Evolutionary conservation across 2,888 invertebrate genomes (phyloP).

Genomic region (Hirtodrosophila trivittata): DNA sequence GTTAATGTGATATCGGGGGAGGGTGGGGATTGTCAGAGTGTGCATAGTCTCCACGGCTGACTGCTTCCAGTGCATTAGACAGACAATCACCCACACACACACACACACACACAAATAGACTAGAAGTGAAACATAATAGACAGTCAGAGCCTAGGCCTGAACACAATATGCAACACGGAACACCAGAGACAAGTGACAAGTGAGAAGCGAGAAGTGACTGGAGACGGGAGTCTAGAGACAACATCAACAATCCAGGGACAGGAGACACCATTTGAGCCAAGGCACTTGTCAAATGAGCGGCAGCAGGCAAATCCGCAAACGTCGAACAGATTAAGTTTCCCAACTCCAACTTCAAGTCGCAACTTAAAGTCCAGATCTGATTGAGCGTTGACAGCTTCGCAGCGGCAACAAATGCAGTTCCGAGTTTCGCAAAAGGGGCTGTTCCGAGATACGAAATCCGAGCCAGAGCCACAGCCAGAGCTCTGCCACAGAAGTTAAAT

Average conservation of each 20-base stretch:
- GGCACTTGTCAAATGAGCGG: conserved; percentile 51
- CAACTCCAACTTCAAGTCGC: conserved; percentile 1
- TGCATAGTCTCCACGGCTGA: conserved; percentile 34
- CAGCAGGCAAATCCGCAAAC: conserved; percentile 34
- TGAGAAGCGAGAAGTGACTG: not conserved
- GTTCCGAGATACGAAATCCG: conserved; percentile 21
- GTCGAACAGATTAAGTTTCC: conserved; percentile 50
- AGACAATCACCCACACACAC: conserved; percentile 1
- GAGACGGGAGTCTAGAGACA: conserved; percentile 3
- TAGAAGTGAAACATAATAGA: conserved; percentile 40
- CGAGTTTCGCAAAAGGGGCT: conserved; percentile 41
- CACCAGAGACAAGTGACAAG: conserved; percentile 15
- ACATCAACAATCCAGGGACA: conserved; percentile 19
- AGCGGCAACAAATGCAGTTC: conserved; percentile 11
- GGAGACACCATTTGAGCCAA: conserved; percentile 24
- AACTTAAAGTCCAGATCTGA: conserved; percentile 2
- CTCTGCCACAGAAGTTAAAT: conserved; percentile 77
- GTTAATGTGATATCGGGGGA: conserved; percentile 50
- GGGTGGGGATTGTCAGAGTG: conserved; percentile 44
- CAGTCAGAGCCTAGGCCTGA: conserved; percentile 10
- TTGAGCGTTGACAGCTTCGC: conserved; percentile 16
- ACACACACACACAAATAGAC: conserved; percentile 19
- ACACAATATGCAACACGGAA: conserved; percentile 52
- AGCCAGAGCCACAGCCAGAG: not conserved
- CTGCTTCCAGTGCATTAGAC: conserved; percentile 41